Evolutionary conservation across 2,888 invertebrate species (phyloP), one percentile per base, ranked within the genome.

Genomic region (Cotesia congregata): DNA sequence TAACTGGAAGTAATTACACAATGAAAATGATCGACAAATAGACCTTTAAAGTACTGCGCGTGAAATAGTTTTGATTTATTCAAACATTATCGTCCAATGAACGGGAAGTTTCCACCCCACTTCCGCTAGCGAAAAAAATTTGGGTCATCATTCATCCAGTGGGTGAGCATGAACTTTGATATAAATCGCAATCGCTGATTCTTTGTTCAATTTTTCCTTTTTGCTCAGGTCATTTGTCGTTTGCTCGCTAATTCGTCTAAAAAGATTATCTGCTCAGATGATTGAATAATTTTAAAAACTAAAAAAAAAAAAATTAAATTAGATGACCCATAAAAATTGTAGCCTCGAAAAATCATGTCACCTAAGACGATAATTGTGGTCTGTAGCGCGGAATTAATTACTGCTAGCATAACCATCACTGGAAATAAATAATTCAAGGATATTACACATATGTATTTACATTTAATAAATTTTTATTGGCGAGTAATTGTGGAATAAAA

Each of bases 101-200:
- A 79, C 79, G 70, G 77, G 75, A 74, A 77, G 78, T 77, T 68
- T 61, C 62, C 20, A 59, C 72, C 72, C 74, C 71, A 77, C 61
- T 79, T 82, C 79, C 80, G 79, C 72, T 71, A 74, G 50, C 50
- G 76, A 72, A 40, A 71, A 75, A 80, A 80, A 82, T 81, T 81
- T 78, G 80, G 82, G 81, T 82, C 81, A 79, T 73, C 68, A 67
- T 30, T 41, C 65, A 62, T 50, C 50, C 50, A 50, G 12, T 50
- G 50, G 50, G 50, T 50, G 12, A 50, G 12, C 50, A 50, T 50
- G 50, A 7, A 50, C 50, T 50, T 50, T 12, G 50, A 50, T 6
- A 50, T 12, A 12, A 30, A 30, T 30, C 30, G 30, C 12, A 50
- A 50, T 50, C 3, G 50, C 12, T 50, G 50, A 7, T 50, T 50